These are phyloP conservation scores for Drosophila merina DNA, from an alignment of 2,888 invertebrate species.

Conservation along the genomic window DNA sequence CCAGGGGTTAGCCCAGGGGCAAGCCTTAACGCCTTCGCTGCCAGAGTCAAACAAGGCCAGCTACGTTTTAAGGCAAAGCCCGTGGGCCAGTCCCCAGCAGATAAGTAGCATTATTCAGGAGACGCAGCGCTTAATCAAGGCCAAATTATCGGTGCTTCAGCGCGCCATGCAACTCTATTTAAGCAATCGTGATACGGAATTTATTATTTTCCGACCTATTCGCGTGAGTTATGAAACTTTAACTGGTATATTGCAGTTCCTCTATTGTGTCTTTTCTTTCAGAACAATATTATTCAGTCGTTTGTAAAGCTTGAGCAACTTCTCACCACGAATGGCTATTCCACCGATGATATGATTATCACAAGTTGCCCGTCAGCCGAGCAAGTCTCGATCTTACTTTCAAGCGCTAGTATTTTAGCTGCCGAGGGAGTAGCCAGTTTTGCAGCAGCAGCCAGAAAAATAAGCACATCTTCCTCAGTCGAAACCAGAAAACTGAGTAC, in stretches of 20 bases:
- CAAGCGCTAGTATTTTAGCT: conserved; percentile 89
- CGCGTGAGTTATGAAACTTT: conserved; percentile 86
- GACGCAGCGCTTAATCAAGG: conserved; percentile 91
- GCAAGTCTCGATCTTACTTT: conserved; percentile 94
- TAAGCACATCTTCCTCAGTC: conserved; percentile 74
- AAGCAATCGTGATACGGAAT: conserved; percentile 98
- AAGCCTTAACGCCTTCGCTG: conserved; percentile 21
- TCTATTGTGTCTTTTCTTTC: conserved; percentile 41
- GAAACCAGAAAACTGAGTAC: conserved; percentile 62
- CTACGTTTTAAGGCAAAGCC: conserved; percentile 84
- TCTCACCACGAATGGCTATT: conserved; percentile 90
- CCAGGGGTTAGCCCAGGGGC: conserved; percentile 61
- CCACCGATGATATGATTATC: conserved; percentile 91
- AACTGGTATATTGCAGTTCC: background rate
- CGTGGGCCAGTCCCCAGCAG: conserved; percentile 89
- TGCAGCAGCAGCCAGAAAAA: conserved; percentile 74
- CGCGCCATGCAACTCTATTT: conserved; percentile 97
- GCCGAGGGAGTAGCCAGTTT: conserved; percentile 82
- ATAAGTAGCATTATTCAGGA: conserved; percentile 90
- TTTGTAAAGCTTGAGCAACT: conserved; percentile 94
- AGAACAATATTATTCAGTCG: conserved; percentile 94
- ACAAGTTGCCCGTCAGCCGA: conserved; percentile 96
- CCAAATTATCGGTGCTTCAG: conserved; percentile 91
- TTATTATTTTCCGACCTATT: conserved; percentile 97
- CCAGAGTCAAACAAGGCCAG: conserved; percentile 67